Base-by-base conservation (phyloP, 2,888 invertebrate genomes). In the Pristionchus fissidentatus region DNA sequence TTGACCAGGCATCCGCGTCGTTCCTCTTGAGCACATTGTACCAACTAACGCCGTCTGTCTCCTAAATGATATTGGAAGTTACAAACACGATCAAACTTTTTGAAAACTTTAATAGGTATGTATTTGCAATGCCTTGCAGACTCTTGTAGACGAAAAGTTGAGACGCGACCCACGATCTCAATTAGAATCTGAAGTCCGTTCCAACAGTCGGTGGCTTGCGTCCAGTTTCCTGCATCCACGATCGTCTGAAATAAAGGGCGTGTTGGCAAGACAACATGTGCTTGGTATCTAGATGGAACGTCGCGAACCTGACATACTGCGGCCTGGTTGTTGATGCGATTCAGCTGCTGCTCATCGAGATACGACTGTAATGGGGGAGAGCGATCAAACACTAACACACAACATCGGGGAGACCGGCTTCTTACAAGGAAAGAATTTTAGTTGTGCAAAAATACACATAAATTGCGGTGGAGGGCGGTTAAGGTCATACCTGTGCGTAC, bases 11-110 rank as follows among this genome's bases (percentile, higher is more conserved):
- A 75, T 90, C 90, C 35, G 84, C 77, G 10, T 84, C 87, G 7
- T 87, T 88, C 49, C 87, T 81, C 84, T 93, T 90, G 75, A 95
- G 93, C 85, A 96, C 95, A 92, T 97, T 96, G 92, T 96, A 96
- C 92, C 96, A 96, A 92, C 96, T 95, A 8, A 96, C 95, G 22
- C 93, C 94, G 85, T 93, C 92, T 0, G 96, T 95, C n/a, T 87
- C 88, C 90, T 90, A 46, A 46, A 52, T n/a, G n/a, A n/a, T n/a
- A n/a, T n/a, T n/a, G n/a, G n/a, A n/a, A n/a, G n/a, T n/a, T n/a
- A n/a, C n/a, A n/a, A n/a, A n/a, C n/a, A n/a, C n/a, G 19, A 49
- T 15, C 13, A 49, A 15, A 10, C 10, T n/a, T n/a, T n/a, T n/a
- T n/a, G n/a, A n/a, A n/a, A 26, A 70, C 79, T 62, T n/a, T n/a